A percentile compares a stretch with the other conserved stretches of the same genome.
phyloP scores from a whole-genome alignment of 2,113 vertebrate species.

The Oncorhynchus mykiss region DNA sequence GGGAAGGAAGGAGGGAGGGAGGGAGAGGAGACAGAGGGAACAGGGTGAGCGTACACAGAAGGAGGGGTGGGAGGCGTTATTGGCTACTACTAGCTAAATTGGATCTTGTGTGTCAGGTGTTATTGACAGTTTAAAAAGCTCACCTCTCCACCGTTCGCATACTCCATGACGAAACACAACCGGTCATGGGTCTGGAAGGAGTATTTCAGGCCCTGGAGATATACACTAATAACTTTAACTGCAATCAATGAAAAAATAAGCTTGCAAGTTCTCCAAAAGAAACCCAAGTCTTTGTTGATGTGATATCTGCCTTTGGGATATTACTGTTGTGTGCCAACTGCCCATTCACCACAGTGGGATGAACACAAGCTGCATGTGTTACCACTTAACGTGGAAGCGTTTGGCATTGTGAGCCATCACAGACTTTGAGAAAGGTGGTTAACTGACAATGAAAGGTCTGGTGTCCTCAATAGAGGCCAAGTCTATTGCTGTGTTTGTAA shows the following conservation, averaged over 20 bases:
- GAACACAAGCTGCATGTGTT: constrained; percentile 19
- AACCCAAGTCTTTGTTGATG: neutral
- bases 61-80: neutral
- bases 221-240: neutral
- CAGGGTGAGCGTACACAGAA: neutral
- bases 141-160: constrained; percentile 96
- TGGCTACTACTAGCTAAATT: neutral
- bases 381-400: constrained; percentile 29
- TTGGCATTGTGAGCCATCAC: constrained; percentile 28
- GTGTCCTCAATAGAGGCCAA: constrained; percentile 27
- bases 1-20: neutral
- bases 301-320: constrained; percentile 7
- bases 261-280: neutral
- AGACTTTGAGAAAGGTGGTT: constrained; percentile 35
- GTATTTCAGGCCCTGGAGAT: constrained; percentile 88
- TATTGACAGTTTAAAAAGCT: constrained; percentile 35
- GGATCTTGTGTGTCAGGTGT: neutral
- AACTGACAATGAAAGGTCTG: constrained; percentile 14
- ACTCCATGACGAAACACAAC: constrained; percentile 97
- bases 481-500: constrained; percentile 35
- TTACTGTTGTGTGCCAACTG: constrained; percentile 24
- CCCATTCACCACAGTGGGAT: constrained; percentile 16
- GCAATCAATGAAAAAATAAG: neutral
- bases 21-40: neutral
- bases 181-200: constrained; percentile 98